Percentiles rank a stretch among this genome's conserved stretches.
These are phyloP conservation scores for Hermaeophaga mercurialis DNA, from an alignment of 2,888 invertebrate species.

Conservation along the genomic window DNA sequence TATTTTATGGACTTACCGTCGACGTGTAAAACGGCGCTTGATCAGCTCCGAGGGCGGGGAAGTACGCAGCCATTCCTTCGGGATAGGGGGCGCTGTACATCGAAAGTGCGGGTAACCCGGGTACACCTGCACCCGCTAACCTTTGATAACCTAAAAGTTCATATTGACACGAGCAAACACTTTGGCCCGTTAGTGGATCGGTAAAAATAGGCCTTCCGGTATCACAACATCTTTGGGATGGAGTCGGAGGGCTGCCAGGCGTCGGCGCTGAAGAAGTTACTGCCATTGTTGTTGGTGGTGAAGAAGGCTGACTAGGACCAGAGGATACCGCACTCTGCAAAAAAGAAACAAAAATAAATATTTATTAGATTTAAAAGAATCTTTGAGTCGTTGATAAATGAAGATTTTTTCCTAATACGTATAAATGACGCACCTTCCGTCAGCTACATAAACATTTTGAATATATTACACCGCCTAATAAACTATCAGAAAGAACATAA, in stretches of 20 bases:
- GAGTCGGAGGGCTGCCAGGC: conserved; percentile 60
- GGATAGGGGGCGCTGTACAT: conserved; percentile 84
- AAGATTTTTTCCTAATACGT: no score
- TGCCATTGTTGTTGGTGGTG: conserved; percentile 54
- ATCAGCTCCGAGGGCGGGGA: conserved; percentile 82
- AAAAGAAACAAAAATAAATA: no score
- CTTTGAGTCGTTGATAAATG: no score
- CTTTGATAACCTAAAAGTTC: conserved; percentile 86
- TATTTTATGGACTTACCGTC: conserved; percentile 66
- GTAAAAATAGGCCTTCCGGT: conserved; percentile 90
- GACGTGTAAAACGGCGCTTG: conserved; percentile 86
- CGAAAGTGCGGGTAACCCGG: conserved; percentile 75
- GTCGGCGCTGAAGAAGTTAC: conserved; percentile 57
- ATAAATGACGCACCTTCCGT: no score
- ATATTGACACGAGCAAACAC: conserved; percentile 89
- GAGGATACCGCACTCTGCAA: conserved; percentile 57
- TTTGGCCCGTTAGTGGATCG: conserved; percentile 87
- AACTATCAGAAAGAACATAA: neutral
- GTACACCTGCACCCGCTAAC: conserved; percentile 65
- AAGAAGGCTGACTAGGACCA: conserved; percentile 43
- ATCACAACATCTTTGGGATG: conserved; percentile 79
- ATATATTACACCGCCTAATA: no score
- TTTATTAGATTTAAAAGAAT: no score
- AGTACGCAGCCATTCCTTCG: conserved; percentile 84
- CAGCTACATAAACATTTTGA: no score